Conservation (phyloP, 2,797 vertebrate species). For the Enteromius treurensis region DNA sequence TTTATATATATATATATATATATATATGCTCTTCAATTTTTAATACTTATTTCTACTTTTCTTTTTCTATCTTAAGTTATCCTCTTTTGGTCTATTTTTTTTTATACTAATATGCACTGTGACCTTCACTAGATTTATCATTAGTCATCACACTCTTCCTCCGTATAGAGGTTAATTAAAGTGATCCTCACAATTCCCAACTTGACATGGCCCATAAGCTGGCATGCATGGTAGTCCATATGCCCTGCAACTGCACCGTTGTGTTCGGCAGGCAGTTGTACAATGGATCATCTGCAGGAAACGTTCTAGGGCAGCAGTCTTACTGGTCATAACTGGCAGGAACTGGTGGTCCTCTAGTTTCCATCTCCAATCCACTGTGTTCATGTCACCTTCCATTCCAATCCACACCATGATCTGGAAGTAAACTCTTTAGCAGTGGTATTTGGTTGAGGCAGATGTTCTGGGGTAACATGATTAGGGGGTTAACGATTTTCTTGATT, state of each 20-base stretch:
- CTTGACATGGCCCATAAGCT: too few relatives aligned
- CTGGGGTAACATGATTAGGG: not conserved
- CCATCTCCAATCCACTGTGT: slow-evolving; percentile 19
- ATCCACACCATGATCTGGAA: not conserved
- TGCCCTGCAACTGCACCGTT: too few relatives aligned
- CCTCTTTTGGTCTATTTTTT: not conserved
- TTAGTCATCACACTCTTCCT: not conserved
- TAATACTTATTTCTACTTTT: not conserved
- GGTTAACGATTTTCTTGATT: not conserved
- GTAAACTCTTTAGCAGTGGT: not conserved
- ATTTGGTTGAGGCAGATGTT: not conserved
- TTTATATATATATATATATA: too few relatives aligned
- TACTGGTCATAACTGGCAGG: slow-evolving; percentile 6
- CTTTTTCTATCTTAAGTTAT: not conserved
- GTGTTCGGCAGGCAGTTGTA: too few relatives aligned
- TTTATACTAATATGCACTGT: not conserved
- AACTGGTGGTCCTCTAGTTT: slow-evolving; percentile 30
- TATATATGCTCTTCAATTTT: too few relatives aligned
- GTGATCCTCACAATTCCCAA: too few relatives aligned
- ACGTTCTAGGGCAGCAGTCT: too few relatives aligned
- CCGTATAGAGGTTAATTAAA: too few relatives aligned
- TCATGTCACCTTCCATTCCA: not conserved
- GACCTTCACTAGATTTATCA: slow-evolving; percentile 8
- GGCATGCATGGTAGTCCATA: too few relatives aligned
- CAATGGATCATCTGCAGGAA: too few relatives aligned